Evolutionary conservation across 2,113 vertebrate species (phyloP).

Genomic region (Gulo gulo): DNA sequence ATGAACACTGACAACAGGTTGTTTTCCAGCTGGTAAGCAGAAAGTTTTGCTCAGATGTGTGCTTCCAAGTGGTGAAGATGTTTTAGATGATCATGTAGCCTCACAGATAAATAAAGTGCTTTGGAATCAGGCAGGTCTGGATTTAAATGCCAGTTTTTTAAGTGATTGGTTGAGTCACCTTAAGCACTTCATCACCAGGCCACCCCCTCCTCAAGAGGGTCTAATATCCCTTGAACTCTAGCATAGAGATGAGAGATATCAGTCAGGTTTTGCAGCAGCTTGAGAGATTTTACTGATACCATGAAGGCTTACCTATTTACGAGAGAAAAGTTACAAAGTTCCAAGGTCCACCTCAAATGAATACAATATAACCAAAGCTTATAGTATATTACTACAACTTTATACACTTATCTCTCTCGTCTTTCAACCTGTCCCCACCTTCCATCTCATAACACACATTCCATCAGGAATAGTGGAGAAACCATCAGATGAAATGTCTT

Average conservation of each 20-base stretch:
- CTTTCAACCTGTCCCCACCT: not conserved
- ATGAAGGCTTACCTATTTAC: not conserved
- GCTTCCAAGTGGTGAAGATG: not conserved
- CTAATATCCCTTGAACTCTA: not conserved
- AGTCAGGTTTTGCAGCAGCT: not conserved
- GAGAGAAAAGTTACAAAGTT: not conserved
- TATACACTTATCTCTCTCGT: not conserved
- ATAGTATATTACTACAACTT: not conserved
- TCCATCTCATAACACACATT: not conserved
- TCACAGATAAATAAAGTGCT: not conserved
- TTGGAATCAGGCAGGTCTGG: not conserved
- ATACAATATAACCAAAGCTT: not conserved
- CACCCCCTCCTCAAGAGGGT: not conserved
- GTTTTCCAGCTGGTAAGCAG: not conserved
- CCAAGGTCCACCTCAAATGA: not conserved
- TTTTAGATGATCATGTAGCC: not conserved
- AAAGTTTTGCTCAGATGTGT: not conserved
- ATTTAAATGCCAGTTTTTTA: not conserved
- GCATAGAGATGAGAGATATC: not conserved
- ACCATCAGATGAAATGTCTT: not conserved
- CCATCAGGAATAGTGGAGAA: not conserved
- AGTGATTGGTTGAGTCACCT: not conserved
- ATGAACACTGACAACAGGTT: not conserved
- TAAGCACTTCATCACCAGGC: not conserved
- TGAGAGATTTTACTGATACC: not conserved